These are phyloP conservation scores for Lepidurus apus DNA, from an alignment of 1,140 invertebrate species.

Conservation along the genomic window DNA sequence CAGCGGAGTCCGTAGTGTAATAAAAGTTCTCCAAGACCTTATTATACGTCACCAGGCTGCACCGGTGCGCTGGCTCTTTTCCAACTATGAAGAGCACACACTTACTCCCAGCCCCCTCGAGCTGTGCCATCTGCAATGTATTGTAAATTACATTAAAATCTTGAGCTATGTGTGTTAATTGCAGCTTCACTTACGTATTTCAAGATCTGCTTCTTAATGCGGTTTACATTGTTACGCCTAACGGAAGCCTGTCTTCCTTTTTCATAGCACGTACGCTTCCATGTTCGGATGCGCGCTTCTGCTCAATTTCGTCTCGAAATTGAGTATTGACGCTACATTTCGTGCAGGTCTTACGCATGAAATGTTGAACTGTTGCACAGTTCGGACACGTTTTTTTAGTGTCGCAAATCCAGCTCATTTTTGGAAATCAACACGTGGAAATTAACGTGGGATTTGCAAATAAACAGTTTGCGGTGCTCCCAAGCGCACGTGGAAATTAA, in stretches of 20 bases:
- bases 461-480: background rate
- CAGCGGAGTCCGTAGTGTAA: background rate
- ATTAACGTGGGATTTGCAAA: background rate
- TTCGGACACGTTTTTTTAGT: background rate
- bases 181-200: background rate
- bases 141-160: background rate
- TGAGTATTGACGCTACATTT: background rate
- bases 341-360: background rate
- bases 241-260: background rate
- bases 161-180: background rate
- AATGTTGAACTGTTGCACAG: background rate
- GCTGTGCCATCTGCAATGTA: background rate
- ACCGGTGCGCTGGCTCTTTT: background rate
- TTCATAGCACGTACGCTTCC: background rate
- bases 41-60: background rate
- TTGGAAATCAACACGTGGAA: background rate
- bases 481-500: background rate
- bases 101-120: slow-evolving; percentile 2
- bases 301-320: background rate
- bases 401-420: slow-evolving; percentile 1
- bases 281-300: background rate
- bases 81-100: background rate
- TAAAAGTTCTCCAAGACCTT: background rate
- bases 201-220: background rate
- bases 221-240: background rate